These are phyloP conservation scores for Yponomeuta evonymella DNA, from an alignment of 2,888 invertebrate genomes.

Conservation along the genomic window DNA sequence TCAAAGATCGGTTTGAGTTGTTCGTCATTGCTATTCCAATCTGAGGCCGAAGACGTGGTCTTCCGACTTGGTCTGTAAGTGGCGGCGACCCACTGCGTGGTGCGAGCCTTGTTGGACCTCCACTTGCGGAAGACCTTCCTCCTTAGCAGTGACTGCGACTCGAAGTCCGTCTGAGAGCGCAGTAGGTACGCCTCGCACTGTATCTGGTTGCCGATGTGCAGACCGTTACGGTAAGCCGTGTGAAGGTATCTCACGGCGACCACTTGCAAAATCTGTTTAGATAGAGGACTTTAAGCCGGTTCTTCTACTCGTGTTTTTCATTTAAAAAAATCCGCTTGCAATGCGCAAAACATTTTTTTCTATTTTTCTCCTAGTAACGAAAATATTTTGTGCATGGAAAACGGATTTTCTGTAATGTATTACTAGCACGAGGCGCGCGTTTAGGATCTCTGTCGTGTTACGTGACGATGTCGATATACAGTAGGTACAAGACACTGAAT, in stretches of 20 bases:
- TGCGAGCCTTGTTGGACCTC: constrained; percentile 38
- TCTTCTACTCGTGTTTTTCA: too few species aligned
- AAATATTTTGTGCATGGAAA: too few species aligned
- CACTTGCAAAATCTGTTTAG: constrained; percentile 53
- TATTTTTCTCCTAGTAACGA: too few species aligned
- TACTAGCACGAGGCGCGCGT: too few species aligned
- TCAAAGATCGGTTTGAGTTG: constrained; percentile 60
- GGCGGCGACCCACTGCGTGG: constrained; percentile 56
- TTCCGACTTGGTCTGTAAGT: constrained; percentile 32
- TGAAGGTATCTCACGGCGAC: constrained; percentile 61
- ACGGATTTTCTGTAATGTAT: too few species aligned
- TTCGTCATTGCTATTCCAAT: constrained; percentile 56
- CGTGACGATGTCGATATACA: too few species aligned
- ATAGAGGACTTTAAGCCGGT: not conserved
- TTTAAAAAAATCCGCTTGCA: too few species aligned
- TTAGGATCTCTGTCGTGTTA: too few species aligned
- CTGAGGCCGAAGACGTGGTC: constrained; percentile 33
- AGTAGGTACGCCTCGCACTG: constrained; percentile 56
- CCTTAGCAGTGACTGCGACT: constrained; percentile 26
- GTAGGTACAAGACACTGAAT: too few species aligned
- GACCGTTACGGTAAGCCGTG: constrained; percentile 60
- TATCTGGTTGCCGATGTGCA: constrained; percentile 58
- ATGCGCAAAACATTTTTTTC: too few species aligned
- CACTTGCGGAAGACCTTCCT: constrained; percentile 42
- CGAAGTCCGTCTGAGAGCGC: constrained; percentile 49